Evolutionary conservation across 1,140 invertebrate species (phyloP), one percentile per base, ranked within the genome.

Genomic region (Meloidogyne floridensis): DNA sequence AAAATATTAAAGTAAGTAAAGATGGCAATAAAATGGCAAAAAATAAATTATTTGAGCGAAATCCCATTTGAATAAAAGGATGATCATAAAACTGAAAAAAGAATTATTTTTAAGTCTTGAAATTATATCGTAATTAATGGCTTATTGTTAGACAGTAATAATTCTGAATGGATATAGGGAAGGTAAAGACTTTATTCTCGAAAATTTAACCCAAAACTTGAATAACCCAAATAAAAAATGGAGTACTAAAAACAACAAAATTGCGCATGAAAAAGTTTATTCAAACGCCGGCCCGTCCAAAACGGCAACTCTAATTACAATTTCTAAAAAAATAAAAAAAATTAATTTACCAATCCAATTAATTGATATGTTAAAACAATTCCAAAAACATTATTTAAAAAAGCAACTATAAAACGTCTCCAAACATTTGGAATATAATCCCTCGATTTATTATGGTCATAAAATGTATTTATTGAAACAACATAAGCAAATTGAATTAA

Each of bases 11-110:
- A 69, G 81, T 82, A 53, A 82, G 73, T 5, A 72, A 18, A 11
- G 81, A 47, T 32, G 81, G 81, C 13, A 83, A 74, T 65, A 73
- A 51, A 65, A 78, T 43, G 43, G 80, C 81, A n/a, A 10, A 20
- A 56, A 72, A 20, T 42, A 72, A 18, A 13, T 18, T 75, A 32
- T 8, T 43, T 11, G 59, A 56, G n/a, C 56, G 81, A 83, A 82
- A 56, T n/a, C 81, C 81, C 81, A 82, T 82, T 82, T 83, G 70
- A n/a, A 56, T 15, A 18, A 82, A 80, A 71, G 81, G 81, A 59
- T 59, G n/a, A 15, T 51, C 69, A 73, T 81, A 81, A 15, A 59
- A 65, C 81, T 82, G 18, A 70, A 43, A 81, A 78, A 20, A 20
- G 56, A 43, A 20, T 9, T 54, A 54, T 10, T 54, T 54, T 11